Conservation (phyloP, 1,140 invertebrate species). For the Heliothis subflexa region DNA sequence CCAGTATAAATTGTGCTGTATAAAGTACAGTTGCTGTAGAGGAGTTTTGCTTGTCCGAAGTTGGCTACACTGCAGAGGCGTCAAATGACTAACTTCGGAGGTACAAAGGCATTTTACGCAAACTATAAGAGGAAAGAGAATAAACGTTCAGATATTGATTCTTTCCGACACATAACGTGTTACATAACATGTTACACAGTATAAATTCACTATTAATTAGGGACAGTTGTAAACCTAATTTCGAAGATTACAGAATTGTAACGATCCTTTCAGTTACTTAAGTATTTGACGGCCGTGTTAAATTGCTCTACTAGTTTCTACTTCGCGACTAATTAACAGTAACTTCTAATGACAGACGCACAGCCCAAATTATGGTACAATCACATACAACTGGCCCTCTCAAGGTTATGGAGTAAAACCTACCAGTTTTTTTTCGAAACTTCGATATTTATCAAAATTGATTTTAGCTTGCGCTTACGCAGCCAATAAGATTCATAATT, state of each 20-base stretch:
- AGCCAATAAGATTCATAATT: background rate
- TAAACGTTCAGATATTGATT: background rate
- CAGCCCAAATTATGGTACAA: constrained; percentile 61
- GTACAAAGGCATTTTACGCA: background rate
- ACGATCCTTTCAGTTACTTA: background rate
- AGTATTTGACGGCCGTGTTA: constrained; percentile 36
- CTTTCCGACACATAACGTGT: background rate
- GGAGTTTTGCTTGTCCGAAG: too few relatives aligned
- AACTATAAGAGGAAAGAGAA: background rate
- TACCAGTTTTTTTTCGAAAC: background rate
- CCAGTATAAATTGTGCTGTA: background rate
- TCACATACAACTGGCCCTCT: constrained; percentile 34
- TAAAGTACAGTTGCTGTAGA: too few relatives aligned
- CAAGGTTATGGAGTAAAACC: background rate
- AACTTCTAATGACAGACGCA: constrained; percentile 54
- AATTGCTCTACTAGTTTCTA: constrained; percentile 1
- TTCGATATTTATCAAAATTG: background rate
- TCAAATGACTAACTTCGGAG: background rate
- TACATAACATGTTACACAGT: background rate
- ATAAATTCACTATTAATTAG: constrained; percentile 6
- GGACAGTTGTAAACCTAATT: constrained; percentile 15
- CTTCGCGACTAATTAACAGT: constrained; percentile 18
- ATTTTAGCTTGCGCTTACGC: constrained; percentile 3
- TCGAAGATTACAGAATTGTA: constrained; percentile 9
- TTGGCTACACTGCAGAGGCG: too few relatives aligned